These are phyloP conservation scores for Sapajus apella DNA, from an alignment of 2,113 vertebrate genomes.

Conservation along the genomic window DNA sequence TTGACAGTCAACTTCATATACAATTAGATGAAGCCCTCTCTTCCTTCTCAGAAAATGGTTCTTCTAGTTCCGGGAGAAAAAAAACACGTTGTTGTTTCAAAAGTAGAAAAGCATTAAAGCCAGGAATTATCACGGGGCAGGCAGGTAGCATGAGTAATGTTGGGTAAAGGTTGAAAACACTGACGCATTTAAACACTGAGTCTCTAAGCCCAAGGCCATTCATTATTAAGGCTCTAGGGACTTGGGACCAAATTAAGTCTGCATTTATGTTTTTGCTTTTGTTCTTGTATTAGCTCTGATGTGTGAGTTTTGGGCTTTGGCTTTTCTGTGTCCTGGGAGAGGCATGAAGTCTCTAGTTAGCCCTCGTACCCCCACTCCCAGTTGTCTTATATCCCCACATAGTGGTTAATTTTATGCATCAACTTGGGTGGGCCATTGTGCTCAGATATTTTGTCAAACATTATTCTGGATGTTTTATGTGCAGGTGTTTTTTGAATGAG, in stretches of 20 bases:
- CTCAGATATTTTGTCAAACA: neutral
- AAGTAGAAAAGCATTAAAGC: neutral
- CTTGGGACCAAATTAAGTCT: neutral
- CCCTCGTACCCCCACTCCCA: neutral
- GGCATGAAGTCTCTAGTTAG: neutral
- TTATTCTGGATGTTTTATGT: neutral
- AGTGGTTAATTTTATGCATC: neutral
- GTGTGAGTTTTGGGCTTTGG: neutral
- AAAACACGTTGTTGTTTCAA: neutral
- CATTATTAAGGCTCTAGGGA: neutral
- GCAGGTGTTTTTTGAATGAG: neutral
- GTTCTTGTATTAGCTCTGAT: neutral
- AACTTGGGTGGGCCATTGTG: neutral
- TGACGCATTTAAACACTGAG: neutral
- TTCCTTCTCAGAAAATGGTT: neutral
- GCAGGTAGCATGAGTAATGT: neutral
- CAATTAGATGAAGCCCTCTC: neutral
- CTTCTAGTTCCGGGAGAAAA: neutral
- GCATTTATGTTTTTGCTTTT: neutral
- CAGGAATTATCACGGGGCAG: neutral
- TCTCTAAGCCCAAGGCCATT: neutral
- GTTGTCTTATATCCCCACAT: neutral
- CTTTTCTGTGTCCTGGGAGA: neutral
- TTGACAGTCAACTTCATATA: neutral
- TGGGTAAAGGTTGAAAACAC: neutral